phyloP scores from a whole-genome alignment of 2,797 vertebrate genomes.

The Botia kubotai region DNA sequence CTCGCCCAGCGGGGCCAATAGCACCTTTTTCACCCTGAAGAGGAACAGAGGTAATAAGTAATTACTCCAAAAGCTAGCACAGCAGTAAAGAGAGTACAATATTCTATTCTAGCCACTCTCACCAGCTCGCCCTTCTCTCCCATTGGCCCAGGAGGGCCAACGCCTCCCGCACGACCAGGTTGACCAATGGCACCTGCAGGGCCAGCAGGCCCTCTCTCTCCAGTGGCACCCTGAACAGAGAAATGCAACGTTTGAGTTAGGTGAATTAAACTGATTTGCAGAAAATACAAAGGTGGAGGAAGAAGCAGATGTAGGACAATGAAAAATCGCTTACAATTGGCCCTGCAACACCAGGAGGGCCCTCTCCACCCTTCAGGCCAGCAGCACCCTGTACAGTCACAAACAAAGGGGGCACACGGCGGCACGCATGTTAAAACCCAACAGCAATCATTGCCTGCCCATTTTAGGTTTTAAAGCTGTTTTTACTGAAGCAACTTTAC shows the following conservation, averaged over 20 bases:
- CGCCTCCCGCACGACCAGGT: constrained; percentile 83
- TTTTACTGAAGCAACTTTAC: background rate
- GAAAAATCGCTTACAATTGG: constrained; percentile 77
- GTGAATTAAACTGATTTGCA: background rate
- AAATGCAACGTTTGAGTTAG: background rate
- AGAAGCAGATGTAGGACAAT: background rate
- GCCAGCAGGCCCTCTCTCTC: constrained; percentile 88
- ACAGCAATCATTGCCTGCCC: background rate
- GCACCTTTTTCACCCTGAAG: constrained; percentile 87
- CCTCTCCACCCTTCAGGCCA: constrained; percentile 91
- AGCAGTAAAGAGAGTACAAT: constrained; percentile 27
- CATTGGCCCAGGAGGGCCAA: constrained; percentile 83
- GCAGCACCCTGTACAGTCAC: constrained; percentile 79
- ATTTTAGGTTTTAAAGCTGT: constrained; percentile 3
- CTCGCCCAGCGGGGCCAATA: constrained; percentile 82
- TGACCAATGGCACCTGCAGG: constrained; percentile 88
- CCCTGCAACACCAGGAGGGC: constrained; percentile 82
- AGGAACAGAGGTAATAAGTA: constrained; percentile 45
- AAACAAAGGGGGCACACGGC: constrained; percentile 23
- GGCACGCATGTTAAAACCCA: background rate
- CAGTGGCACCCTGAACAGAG: constrained; percentile 81
- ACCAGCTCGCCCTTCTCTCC: constrained; percentile 94
- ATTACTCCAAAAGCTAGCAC: constrained; percentile 49
- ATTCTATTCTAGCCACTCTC: constrained; percentile 61
- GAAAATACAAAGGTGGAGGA: background rate